Evolutionary conservation across 2,113 vertebrate species (phyloP).

Genomic region (Poicephalus meyeri): DNA sequence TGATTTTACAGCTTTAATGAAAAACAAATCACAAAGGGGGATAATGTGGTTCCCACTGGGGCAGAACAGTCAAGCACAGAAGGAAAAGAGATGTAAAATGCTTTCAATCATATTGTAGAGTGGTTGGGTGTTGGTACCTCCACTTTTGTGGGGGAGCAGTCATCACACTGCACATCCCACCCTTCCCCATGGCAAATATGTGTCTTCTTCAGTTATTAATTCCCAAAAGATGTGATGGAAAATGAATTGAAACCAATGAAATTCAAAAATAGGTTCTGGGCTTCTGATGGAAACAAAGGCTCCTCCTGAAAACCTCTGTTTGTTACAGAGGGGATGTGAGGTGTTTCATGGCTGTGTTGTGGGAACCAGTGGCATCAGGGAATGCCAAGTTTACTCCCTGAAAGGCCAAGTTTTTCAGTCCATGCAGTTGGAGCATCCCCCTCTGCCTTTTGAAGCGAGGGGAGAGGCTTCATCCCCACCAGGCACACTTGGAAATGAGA

Average conservation of each 20-base stretch:
- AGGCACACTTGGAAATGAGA: neutral
- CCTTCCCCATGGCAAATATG: neutral
- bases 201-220: neutral
- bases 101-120: accelerated
- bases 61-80: neutral
- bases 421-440: neutral
- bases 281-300: neutral
- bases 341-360: accelerated
- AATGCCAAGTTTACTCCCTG: neutral
- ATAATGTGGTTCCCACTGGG: accelerated
- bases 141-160: neutral
- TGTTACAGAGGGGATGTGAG: no score
- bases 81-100: neutral
- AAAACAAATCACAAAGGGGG: neutral
- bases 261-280: neutral
- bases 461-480: neutral
- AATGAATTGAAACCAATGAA: neutral
- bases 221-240: neutral
- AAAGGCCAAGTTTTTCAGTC: neutral
- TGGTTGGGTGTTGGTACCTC: neutral
- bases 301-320: neutral
- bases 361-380: neutral
- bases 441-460: neutral
- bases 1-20: neutral
- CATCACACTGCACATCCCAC: neutral